Evolutionary conservation across 2,797 vertebrate genomes (phyloP).

Genomic region (Chlorospingus flavigularis): DNA sequence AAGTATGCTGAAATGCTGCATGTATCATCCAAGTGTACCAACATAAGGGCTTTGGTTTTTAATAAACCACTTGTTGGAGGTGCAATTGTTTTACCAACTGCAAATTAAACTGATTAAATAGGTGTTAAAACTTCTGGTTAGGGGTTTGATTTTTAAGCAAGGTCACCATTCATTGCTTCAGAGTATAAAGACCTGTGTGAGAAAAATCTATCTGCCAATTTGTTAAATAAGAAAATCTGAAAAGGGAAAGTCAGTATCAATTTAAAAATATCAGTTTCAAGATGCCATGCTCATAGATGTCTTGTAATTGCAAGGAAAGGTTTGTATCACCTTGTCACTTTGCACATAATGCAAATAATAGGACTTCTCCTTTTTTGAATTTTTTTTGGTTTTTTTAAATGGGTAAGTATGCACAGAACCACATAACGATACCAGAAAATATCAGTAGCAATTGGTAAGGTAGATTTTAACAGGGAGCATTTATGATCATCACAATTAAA

Average conservation of each 20-base stretch:
- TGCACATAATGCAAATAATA: not conserved
- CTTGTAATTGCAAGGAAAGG: not conserved
- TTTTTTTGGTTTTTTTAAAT: not conserved
- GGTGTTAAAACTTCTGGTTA: not conserved
- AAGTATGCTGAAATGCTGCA: not conserved
- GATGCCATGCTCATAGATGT: not conserved
- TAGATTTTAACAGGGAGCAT: not conserved
- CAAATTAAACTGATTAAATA: not conserved
- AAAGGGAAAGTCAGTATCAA: not conserved
- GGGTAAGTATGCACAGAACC: not conserved
- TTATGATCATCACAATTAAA: not conserved
- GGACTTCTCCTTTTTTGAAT: not conserved
- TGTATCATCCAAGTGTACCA: not conserved
- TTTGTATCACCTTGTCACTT: not conserved
- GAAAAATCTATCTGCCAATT: not conserved
- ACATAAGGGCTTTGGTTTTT: not conserved
- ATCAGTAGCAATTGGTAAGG: not conserved
- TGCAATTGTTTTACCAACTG: not conserved
- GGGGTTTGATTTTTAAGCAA: not conserved
- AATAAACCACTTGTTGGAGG: not conserved
- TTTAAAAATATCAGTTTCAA: not conserved
- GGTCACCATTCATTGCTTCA: not conserved
- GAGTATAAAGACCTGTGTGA: not conserved
- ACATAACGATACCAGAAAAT: not conserved
- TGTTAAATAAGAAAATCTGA: not conserved